Base-by-base conservation (phyloP, 2,888 invertebrate genomes). In the Dasypogon diadema region DNA sequence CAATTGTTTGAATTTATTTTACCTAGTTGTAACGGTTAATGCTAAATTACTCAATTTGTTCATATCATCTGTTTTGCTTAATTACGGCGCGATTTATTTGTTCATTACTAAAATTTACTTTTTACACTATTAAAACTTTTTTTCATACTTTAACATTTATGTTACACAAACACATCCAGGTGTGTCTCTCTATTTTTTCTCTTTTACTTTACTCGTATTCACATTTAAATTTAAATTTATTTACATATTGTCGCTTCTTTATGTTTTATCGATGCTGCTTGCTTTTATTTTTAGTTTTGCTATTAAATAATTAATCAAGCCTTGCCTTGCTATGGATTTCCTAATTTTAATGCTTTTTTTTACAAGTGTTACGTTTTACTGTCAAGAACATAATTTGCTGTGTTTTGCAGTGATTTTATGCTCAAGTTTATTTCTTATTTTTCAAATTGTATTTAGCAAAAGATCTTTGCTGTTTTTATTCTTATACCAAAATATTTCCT, bases 181-280 rank as follows among this genome's bases (percentile, higher is more conserved):
- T 42, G 37, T 63, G 37, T 63, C 42, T 26, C 60, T 14, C 34
- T 34, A 26, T 37, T 22, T 26, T 60, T 51, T 51, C 14, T 51
- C 10, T 55, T 21, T 16, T 18, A 2, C 12, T 63, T 21, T 37
- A 63, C 22, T 63, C 22, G 4, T 63, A 63, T 63, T 63, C 63
- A 63, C 63, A 63, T 42, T 63, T 63, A 63, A 63, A 37, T 63
- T 30, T 63, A 63, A 63, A 63, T 63, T 63, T 63, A 63, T 63
- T 63, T 63, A 63, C 63, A 63, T 63, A 63, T 63, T 63, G 63
- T 63, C 63, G 63, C 63, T 63, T 63, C n/a, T 42, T 63, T 37
- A 42, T 42, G n/a, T 30, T 30, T 37, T 63, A 63, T 63, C 63
- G 63, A 63, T 63, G 63, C 63, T 63, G 63, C 34, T 63, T 18